Base-by-base conservation (phyloP, 2,113 vertebrate species). In the Apodemus sylvaticus region DNA sequence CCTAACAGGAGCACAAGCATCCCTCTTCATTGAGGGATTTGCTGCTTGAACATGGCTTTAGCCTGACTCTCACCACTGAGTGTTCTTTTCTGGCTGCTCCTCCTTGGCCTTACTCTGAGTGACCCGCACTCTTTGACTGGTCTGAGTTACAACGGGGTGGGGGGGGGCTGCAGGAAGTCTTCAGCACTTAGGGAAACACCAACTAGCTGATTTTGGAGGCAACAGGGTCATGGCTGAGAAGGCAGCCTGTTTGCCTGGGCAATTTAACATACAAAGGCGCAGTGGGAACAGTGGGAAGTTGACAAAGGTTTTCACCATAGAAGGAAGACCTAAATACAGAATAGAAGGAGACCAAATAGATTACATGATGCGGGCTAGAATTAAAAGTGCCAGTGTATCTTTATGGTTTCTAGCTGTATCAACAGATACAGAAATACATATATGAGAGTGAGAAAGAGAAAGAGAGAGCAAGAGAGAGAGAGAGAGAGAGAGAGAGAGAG, bases 261-360 rank as follows among this genome's bases (percentile, higher is more conserved):
- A 58, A 45, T 55, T 73, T 66, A 19, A 91, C 6, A 83, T 0
- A 48, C 16, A n/a, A n/a, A 29, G 7, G 64, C 1, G 5, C 14
- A 68, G 13, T 17, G 22, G 26, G 62, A 0, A 51, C 0, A n/a
- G 26, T 58, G 4, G 6, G 58, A 10, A 58, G 58, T 0, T 14
- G 55, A 45, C 42, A 73, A 39, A 53, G 62, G 19, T 73, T 78
- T 70, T 73, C 55, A 39, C 62, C n/a, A 24, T 13, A 42, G 20
- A 53, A 26, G 3, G 51, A 62, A 95, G 71, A 16, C 29, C 79
- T 51, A 94, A 66, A 51, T 22, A 86, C 45, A 19, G 36, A 45
- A 58, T 53, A 64, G 31, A 89, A 48, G 53, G 79, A 89, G 78
- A 64, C 64, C 51, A 34, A 55, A 60, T 7, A 39, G 55, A 82